A percentile compares a stretch with the other conserved stretches of the same genome.
These are phyloP conservation scores for Mus minutoides DNA, from an alignment of 2,797 vertebrate genomes.

Conservation along the genomic window DNA sequence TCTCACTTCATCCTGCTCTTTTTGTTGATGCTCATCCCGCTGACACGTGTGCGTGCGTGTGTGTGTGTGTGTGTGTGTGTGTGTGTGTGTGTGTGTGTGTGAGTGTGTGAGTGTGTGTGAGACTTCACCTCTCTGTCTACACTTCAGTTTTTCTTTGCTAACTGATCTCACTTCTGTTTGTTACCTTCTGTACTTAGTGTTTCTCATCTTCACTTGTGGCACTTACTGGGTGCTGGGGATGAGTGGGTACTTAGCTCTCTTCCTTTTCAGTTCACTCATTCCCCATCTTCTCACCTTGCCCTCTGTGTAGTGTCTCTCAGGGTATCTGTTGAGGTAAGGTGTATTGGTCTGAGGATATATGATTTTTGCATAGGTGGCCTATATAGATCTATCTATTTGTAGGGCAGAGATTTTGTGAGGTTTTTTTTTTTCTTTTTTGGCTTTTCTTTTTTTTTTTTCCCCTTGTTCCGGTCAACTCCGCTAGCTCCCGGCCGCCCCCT, in stretches of 20 bases:
- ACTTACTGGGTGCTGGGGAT: background rate
- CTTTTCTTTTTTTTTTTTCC: no score
- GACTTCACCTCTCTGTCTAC: slow-evolving; percentile 11
- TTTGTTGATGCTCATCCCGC: background rate
- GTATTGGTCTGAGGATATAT: background rate
- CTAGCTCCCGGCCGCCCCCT: no score
- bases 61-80: no score
- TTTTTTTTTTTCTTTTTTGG: no score
- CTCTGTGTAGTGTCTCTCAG: background rate
- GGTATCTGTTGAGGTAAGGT: background rate
- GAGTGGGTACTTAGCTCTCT: background rate
- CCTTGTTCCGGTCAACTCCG: no score
- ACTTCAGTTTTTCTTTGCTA: slow-evolving; percentile 31
- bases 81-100: no score
- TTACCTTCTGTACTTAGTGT: background rate
- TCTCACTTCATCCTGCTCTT: background rate
- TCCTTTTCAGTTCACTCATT: background rate
- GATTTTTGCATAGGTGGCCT: background rate
- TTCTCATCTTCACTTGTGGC: background rate
- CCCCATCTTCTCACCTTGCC: background rate
- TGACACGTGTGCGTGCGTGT: no score
- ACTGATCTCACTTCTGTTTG: background rate
- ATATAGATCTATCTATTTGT: background rate
- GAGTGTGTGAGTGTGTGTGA: background rate
- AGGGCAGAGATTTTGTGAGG: background rate